Evolutionary conservation across 2,797 vertebrate genomes (phyloP).

Genomic region (Otolemur crassicaudatus): DNA sequence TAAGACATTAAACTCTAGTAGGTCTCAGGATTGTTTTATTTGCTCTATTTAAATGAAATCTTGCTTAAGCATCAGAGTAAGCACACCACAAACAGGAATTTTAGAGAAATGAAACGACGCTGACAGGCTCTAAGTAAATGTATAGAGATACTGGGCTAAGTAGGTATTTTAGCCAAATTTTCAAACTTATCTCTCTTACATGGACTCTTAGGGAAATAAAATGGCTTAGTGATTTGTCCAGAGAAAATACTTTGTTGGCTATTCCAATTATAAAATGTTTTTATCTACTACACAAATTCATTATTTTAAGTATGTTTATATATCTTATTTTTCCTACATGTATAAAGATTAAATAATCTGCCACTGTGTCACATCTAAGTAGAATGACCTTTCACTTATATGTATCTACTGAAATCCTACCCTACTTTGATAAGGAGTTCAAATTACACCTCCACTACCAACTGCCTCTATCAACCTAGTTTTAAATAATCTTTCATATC

Average conservation of each 20-base stretch:
- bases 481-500: not conserved
- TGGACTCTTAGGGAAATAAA: not conserved
- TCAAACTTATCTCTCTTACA: slow-evolving; percentile 6
- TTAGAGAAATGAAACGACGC: slow-evolving; percentile 26
- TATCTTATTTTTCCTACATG: not conserved
- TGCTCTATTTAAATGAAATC: slow-evolving; percentile 24
- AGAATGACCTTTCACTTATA: not conserved
- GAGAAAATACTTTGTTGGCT: slow-evolving; percentile 3
- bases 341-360: not conserved
- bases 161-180: not conserved
- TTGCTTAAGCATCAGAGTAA: not conserved
- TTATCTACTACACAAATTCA: not conserved
- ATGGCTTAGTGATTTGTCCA: not conserved
- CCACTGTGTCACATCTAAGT: not conserved
- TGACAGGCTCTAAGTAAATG: not conserved
- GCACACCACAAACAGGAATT: not conserved
- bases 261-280: not conserved
- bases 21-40: not conserved
- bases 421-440: not conserved
- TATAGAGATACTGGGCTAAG: not conserved
- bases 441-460: not conserved
- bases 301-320: slow-evolving; percentile 9
- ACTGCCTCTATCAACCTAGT: not conserved
- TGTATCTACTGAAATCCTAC: not conserved
- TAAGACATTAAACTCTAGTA: slow-evolving; percentile 24